Conservation (phyloP, 2,797 vertebrate species). For the Clarias platycephalus region DNA sequence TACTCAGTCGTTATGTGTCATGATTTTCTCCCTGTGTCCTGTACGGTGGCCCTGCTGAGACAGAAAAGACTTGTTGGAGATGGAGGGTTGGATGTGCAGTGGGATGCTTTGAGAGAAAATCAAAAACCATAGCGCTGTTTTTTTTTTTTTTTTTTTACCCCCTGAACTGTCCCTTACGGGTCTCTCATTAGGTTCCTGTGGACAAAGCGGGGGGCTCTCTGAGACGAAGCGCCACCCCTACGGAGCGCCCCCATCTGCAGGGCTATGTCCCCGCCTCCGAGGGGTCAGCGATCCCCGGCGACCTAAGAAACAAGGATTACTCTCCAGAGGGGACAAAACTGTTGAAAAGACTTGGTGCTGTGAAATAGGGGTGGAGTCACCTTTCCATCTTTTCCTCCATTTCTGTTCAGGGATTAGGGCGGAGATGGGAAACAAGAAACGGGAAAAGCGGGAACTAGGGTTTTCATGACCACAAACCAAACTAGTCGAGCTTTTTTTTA, state of each 20-base stretch:
- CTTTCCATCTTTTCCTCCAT: neutral
- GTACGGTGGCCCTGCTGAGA: slow-evolving; percentile 67
- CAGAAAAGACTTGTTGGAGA: slow-evolving; percentile 62
- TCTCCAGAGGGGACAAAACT: slow-evolving; percentile 96
- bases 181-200: slow-evolving; percentile 93
- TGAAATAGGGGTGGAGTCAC: slow-evolving; percentile 76
- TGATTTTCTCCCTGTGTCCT: slow-evolving; percentile 30
- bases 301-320: slow-evolving; percentile 94
- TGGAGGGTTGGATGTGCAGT: slow-evolving; percentile 58
- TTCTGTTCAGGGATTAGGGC: slow-evolving; percentile 3
- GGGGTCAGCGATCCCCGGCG: slow-evolving; percentile 86
- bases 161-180: slow-evolving; percentile 82
- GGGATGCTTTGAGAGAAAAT: slow-evolving; percentile 65
- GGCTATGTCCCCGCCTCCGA: slow-evolving; percentile 81
- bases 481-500: slow-evolving; percentile 60
- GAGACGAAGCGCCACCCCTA: slow-evolving; percentile 88
- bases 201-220: slow-evolving; percentile 87
- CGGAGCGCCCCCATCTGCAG: slow-evolving; percentile 80
- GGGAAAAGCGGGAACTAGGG: slow-evolving; percentile 62
- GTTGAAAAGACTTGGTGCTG: slow-evolving; percentile 89
- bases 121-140: slow-evolving; percentile 23
- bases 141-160: slow-evolving; percentile 65
- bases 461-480: slow-evolving; percentile 76
- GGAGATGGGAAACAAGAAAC: slow-evolving; percentile 14
- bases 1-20: slow-evolving; percentile 39